Conservation (phyloP, 1,140 invertebrate genomes). For the Megathymus violae region DNA sequence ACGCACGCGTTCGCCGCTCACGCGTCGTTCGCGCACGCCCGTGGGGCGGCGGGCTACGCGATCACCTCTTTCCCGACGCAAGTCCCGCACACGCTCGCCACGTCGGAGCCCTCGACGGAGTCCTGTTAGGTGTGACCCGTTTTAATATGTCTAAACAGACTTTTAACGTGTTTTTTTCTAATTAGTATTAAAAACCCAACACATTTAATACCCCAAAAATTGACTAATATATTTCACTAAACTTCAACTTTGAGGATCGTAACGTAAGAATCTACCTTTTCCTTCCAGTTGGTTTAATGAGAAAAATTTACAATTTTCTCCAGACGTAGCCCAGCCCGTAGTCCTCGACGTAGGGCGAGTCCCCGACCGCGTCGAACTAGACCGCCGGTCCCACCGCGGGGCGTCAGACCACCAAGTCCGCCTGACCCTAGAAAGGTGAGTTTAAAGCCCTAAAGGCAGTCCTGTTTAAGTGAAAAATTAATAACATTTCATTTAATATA, state of each 20-base stretch:
- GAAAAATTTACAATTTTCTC: not conserved
- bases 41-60: constrained; percentile 33
- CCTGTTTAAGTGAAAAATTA: no score
- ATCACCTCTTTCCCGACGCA: constrained; percentile 41
- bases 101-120: constrained; percentile 54
- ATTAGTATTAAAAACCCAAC: no score
- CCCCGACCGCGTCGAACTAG: constrained; percentile 43
- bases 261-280: no score
- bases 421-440: constrained; percentile 64
- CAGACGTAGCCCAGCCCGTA: constrained; percentile 47
- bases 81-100: constrained; percentile 50
- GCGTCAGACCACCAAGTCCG: constrained; percentile 60
- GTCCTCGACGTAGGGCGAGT: constrained; percentile 44
- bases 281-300: no score
- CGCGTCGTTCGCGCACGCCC: constrained; percentile 52
- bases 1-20: constrained; percentile 47
- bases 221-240: no score
- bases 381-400: constrained; percentile 45
- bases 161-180: no score
- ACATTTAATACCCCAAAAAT: no score
- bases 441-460: no score
- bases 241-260: no score
- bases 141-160: not conserved
- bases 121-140: constrained; percentile 47
- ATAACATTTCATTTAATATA: no score